phyloP scores from a whole-genome alignment of 2,797 vertebrate genomes.

The Ceyx erithaca region DNA sequence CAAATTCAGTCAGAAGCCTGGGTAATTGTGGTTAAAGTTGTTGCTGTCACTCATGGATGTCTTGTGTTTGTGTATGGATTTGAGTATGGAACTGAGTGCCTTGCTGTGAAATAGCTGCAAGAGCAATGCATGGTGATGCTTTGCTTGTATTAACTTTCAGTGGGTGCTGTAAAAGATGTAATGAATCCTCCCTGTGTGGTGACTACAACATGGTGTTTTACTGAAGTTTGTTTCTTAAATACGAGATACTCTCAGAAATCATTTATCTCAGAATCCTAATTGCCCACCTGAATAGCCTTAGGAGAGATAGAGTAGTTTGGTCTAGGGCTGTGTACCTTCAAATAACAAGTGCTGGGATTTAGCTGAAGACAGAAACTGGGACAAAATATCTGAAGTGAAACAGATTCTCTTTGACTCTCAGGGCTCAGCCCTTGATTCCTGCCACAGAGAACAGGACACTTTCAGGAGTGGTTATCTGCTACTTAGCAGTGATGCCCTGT shows the following conservation, averaged over 20 bases:
- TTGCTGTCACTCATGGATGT: background rate
- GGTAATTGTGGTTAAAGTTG: background rate
- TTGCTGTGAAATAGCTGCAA: constrained; percentile 1
- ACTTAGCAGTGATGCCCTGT: accelerated
- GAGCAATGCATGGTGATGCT: background rate
- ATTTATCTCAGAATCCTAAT: background rate
- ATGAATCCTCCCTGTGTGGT: constrained; percentile 16
- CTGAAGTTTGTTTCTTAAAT: constrained; percentile 7
- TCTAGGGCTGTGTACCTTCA: background rate
- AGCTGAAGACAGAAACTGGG: background rate
- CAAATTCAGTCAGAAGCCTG: background rate
- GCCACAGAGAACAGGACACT: background rate
- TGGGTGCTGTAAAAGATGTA: background rate
- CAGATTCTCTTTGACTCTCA: background rate
- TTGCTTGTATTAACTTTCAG: background rate
- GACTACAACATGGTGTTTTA: constrained; percentile 22
- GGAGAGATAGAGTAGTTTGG: background rate
- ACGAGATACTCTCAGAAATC: background rate
- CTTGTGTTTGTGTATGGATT: background rate
- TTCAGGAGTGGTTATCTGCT: background rate
- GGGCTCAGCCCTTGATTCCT: background rate
- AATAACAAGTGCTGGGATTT: background rate
- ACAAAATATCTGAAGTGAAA: background rate
- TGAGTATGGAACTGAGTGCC: background rate
- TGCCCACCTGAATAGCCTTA: background rate